Evolutionary conservation across 1,140 invertebrate genomes (phyloP).

Genomic region (Dendrolimus punctatus): DNA sequence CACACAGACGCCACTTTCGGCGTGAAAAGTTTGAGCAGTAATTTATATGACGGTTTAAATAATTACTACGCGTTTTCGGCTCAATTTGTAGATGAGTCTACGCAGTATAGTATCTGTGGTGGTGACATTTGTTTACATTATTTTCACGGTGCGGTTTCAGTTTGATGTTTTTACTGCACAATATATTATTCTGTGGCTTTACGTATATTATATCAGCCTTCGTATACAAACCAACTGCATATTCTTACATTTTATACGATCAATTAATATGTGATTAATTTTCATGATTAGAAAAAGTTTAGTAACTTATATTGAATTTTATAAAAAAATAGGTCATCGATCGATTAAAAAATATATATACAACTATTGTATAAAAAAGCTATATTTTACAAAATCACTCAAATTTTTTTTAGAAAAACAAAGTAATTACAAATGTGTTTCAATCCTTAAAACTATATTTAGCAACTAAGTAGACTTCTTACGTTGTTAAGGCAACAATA

Average conservation of each 20-base stretch:
- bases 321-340: too few relatives aligned
- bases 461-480: too few relatives aligned
- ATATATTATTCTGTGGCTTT: not conserved
- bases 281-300: too few relatives aligned
- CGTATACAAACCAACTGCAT: too few relatives aligned
- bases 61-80: conserved; percentile 69
- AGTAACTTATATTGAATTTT: too few relatives aligned
- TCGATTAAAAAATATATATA: not conserved
- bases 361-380: not conserved
- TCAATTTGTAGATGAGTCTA: conserved; percentile 67
- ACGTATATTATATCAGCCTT: too few relatives aligned
- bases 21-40: conserved; percentile 69
- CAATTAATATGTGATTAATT: too few relatives aligned
- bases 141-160: conserved; percentile 35
- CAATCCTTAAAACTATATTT: too few relatives aligned
- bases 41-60: conserved; percentile 73
- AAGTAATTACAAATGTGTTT: too few relatives aligned
- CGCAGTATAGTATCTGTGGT: conserved; percentile 36
- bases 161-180: conserved; percentile 22
- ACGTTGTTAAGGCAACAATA: too few relatives aligned
- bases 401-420: not conserved
- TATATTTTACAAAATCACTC: conserved; percentile 1
- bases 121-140: conserved; percentile 53
- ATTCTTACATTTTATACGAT: too few relatives aligned
- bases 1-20: conserved; percentile 25